Base-by-base conservation (phyloP, 1,140 invertebrate genomes). In the Bombus consobrinus region DNA sequence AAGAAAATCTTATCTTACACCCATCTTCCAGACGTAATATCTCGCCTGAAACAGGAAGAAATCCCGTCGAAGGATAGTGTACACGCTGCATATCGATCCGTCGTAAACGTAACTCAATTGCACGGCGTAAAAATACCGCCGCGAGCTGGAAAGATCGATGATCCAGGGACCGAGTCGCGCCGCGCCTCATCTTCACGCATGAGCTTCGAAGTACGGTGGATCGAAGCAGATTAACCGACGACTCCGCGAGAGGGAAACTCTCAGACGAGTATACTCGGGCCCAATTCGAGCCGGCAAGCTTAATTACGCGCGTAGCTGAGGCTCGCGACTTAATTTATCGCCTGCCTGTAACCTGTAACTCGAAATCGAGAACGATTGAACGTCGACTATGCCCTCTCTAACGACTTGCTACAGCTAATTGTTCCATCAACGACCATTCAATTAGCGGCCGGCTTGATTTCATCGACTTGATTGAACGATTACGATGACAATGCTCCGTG, bases 101-200 rank as follows among this genome's bases (percentile, higher is more conserved):
- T 89, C 83, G 72, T 81, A 75, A 79, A 81, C 74, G 87, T 79
- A 82, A 88, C 83, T 86, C 79, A 86, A 89, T 89, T 69, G 87
- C 74, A 41, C 77, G 74, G 76, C 41, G 83, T 79, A 87, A 85
- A 90, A 89, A 90, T 88, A 77, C 53, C 32, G 28, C 77, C 37
- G 77, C 28, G 57, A 76, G 78, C 78, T 79, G 89, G 82, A 90
- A 90, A 90, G 89, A 90, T 90, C 89, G 89, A 90, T 90, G 89
- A 72, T 90, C 86, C 43, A 37, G 59, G 81, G 89, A 78, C 83
- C 76, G 81, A 89, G 85, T 87, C 73, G 81, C 73, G 81, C 81
- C 72, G 85, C 76, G 73, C 77, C 25, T 84, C 75, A 47, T 89
- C 89, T 90, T 90, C 81, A 81, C 77, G 88, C 89, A 87, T 75